These are phyloP conservation scores for Scaptomyza hsui DNA, from an alignment of 1,140 invertebrate species.

Conservation along the genomic window DNA sequence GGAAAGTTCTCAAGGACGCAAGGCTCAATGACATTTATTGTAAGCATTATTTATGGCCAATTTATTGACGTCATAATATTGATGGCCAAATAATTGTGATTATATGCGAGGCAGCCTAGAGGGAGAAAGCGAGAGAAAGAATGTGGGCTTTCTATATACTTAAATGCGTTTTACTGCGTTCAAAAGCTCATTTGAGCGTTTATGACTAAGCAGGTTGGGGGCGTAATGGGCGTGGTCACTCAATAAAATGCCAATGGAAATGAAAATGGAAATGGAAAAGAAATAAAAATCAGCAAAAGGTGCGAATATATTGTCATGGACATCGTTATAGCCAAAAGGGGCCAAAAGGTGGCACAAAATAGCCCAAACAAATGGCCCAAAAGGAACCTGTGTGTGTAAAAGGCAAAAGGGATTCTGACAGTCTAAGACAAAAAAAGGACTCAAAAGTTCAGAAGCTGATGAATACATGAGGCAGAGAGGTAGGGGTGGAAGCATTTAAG, in stretches of 20 bases:
- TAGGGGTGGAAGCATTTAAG: background rate
- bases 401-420: background rate
- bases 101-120: constrained; percentile 39
- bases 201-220: constrained; percentile 71
- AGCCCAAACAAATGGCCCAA: constrained; percentile 35
- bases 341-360: constrained; percentile 27
- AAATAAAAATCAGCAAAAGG: constrained; percentile 81
- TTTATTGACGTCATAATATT: constrained; percentile 76
- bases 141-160: no score
- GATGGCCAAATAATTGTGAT: constrained; percentile 81
- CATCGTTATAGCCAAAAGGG: constrained; percentile 19
- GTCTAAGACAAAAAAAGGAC: constrained; percentile 15
- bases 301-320: constrained; percentile 70
- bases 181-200: constrained; percentile 69
- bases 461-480: no score
- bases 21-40: constrained; percentile 66
- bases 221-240: constrained; percentile 53
- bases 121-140: no score
- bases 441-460: constrained; percentile 6
- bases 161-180: constrained; percentile 53
- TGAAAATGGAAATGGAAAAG: constrained; percentile 62
- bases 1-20: constrained; percentile 65
- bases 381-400: constrained; percentile 10
- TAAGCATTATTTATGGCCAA: constrained; percentile 66
- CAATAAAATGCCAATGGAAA: constrained; percentile 70